Conservation (phyloP, 1,140 invertebrate genomes). For the Bradynema listronoti region DNA sequence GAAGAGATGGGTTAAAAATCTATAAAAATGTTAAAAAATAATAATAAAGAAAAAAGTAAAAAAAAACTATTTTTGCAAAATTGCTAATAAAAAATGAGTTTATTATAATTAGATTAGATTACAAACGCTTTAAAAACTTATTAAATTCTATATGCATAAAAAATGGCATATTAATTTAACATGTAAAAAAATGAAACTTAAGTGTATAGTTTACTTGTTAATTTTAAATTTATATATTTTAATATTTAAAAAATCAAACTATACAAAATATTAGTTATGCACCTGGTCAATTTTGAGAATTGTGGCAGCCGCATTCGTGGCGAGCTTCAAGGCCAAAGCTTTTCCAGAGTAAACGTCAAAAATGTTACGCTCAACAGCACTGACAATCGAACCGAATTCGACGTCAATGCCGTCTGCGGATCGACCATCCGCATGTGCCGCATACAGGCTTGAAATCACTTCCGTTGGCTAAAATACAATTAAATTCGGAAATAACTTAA, state of each 20-base stretch:
- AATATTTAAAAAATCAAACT: neutral
- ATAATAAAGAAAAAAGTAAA: too few relatives aligned
- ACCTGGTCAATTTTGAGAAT: conserved; percentile 82
- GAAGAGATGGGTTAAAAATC: neutral
- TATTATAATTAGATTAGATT: too few relatives aligned
- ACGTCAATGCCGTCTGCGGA: conserved; percentile 80
- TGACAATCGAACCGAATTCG: conserved; percentile 67
- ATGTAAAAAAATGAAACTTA: too few relatives aligned
- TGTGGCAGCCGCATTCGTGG: conserved; percentile 80
- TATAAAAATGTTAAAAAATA: neutral
- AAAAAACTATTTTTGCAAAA: too few relatives aligned
- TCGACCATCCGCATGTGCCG: conserved; percentile 80
- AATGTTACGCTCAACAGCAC: conserved; percentile 71
- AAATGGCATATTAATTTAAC: too few relatives aligned
- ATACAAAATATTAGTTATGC: neutral
- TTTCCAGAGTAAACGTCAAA: conserved; percentile 80
- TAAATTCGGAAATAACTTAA: neutral
- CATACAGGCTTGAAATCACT: conserved; percentile 80
- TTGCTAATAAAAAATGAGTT: too few relatives aligned
- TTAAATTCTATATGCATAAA: too few relatives aligned
- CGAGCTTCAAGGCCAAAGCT: conserved; percentile 88
- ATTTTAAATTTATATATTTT: too few relatives aligned
- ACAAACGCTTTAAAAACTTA: too few relatives aligned
- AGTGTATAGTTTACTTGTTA: too few relatives aligned
- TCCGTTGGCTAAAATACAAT: conserved; percentile 66